Percentiles rank a stretch among this genome's conserved stretches.
Conservation (phyloP, 2,888 invertebrate genomes). For the Protonemura montana region DNA sequence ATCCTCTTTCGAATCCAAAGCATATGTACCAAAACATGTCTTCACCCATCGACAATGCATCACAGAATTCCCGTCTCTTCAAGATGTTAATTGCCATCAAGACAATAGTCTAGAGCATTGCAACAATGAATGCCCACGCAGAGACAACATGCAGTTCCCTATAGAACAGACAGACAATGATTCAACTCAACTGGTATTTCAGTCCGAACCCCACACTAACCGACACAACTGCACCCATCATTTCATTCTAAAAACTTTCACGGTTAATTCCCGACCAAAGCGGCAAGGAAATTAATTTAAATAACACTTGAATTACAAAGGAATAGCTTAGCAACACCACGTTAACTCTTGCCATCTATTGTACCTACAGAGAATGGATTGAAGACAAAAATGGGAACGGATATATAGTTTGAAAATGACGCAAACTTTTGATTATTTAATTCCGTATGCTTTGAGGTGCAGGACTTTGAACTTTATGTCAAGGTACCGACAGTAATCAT, state of each 20-base stretch:
- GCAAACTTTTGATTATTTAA: background rate
- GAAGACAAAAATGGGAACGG: background rate
- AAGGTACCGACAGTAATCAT: background rate
- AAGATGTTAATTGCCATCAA: too few relatives aligned
- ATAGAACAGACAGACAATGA: background rate
- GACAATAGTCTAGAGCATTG: too few relatives aligned
- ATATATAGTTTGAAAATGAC: background rate
- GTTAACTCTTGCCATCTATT: background rate
- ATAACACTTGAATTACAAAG: background rate
- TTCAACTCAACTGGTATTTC: background rate
- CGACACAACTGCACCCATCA: background rate
- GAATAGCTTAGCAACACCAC: background rate
- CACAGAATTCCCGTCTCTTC: too few relatives aligned
- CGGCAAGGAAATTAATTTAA: background rate
- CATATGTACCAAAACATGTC: too few relatives aligned
- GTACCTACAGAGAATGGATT: background rate
- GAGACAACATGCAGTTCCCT: background rate
- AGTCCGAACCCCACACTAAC: background rate
- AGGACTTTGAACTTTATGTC: background rate
- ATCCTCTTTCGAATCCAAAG: too few relatives aligned
- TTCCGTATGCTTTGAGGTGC: background rate
- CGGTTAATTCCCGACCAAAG: background rate
- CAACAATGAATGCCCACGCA: too few relatives aligned
- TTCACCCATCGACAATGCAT: too few relatives aligned
- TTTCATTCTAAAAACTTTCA: background rate